Conservation (phyloP, 1,140 invertebrate genomes). For the Papilio xuthus region DNA sequence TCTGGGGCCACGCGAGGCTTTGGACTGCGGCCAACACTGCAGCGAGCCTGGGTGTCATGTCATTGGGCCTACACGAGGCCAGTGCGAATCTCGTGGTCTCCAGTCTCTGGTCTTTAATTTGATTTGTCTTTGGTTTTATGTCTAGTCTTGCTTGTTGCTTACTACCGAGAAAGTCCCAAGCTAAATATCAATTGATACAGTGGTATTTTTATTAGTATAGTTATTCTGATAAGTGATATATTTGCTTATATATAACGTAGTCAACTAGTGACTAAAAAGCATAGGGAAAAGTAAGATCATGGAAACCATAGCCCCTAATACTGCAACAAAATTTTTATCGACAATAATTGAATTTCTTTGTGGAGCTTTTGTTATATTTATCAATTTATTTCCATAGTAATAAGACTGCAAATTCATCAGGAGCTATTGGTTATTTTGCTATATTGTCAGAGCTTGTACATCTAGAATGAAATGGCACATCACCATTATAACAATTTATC, state of each 20-base stretch:
- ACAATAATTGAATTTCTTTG: no score
- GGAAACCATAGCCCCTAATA: no score
- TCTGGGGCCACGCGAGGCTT: slow-evolving; percentile 37
- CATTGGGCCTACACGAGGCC: slow-evolving; percentile 40
- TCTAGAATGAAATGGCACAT: neutral
- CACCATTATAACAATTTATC: slow-evolving; percentile 33
- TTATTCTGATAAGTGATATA: neutral
- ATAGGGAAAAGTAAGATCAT: no score
- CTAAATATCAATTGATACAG: neutral
- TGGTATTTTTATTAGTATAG: neutral
- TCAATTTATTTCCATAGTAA: neutral
- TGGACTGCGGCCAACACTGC: slow-evolving; percentile 45
- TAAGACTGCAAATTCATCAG: neutral
- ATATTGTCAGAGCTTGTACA: neutral
- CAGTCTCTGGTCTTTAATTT: neutral
- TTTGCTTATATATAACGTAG: neutral
- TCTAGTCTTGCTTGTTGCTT: neutral
- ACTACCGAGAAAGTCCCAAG: neutral
- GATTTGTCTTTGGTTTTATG: neutral
- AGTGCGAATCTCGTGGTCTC: neutral
- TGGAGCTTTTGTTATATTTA: no score
- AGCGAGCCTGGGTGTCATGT: slow-evolving; percentile 40
- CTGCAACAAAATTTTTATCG: no score
- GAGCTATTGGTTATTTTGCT: neutral
- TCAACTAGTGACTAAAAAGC: no score